Percentiles rank a stretch among this genome's conserved stretches.
Conservation (phyloP, 2,888 invertebrate species). For the Drosophila neonasuta region DNA sequence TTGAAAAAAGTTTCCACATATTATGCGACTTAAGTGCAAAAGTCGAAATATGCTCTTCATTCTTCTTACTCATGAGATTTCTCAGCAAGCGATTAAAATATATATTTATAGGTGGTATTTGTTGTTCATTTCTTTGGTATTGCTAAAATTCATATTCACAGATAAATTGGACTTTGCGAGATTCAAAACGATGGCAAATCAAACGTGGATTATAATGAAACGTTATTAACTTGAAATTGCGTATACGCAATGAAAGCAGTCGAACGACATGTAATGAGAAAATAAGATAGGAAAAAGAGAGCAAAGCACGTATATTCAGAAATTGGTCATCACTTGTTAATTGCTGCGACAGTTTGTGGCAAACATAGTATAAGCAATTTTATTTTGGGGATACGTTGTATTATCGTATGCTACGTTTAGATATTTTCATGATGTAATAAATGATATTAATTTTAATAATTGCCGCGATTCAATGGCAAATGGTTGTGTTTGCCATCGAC, state of each 20-base stretch:
- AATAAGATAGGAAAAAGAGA: background rate
- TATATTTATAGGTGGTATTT: conserved; percentile 58
- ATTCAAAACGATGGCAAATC: conserved; percentile 47
- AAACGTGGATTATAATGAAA: conserved; percentile 60
- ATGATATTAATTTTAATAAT: conserved; percentile 80
- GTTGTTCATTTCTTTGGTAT: conserved; percentile 1
- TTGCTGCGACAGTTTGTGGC: conserved; percentile 74
- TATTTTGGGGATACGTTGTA: conserved; percentile 4
- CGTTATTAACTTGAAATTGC: conserved; percentile 72
- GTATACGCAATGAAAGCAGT: conserved; percentile 27
- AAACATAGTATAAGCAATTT: conserved; percentile 25
- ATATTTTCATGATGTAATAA: conserved; percentile 78
- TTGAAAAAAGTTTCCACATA: too few species aligned
- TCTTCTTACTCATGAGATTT: conserved; percentile 20
- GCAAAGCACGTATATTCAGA: conserved; percentile 3
- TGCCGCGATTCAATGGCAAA: conserved; percentile 62
- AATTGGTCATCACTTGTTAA: conserved; percentile 50
- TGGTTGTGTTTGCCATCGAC: conserved; percentile 39
- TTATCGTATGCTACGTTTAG: conserved; percentile 36
- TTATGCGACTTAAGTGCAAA: too few species aligned
- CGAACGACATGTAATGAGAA: conserved; percentile 20
- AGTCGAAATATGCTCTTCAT: too few species aligned
- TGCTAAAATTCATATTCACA: conserved; percentile 31
- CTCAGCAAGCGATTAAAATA: conserved; percentile 51
- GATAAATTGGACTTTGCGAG: conserved; percentile 48